Conservation (phyloP, 2,797 vertebrate genomes). For the Monodelphis domestica region DNA sequence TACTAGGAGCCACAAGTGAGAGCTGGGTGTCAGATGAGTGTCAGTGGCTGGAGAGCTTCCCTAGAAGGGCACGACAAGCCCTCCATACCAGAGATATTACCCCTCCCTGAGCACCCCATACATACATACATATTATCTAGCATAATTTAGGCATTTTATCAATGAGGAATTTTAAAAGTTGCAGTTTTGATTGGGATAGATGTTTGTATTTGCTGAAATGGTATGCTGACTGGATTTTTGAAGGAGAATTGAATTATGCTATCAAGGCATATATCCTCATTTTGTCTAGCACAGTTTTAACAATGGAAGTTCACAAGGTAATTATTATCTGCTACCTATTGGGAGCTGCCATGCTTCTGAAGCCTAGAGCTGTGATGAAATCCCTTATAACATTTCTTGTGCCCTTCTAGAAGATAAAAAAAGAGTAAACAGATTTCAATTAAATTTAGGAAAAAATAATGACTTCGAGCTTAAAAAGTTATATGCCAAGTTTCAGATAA, state of each 20-base stretch:
- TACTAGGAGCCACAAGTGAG: no score
- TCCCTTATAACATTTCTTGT: constrained; percentile 23
- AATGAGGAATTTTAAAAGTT: neutral
- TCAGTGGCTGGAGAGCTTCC: no score
- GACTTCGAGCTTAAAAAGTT: constrained; percentile 55
- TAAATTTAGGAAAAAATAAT: constrained; percentile 53
- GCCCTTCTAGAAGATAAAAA: constrained; percentile 1
- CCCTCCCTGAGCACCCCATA: no score
- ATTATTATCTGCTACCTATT: constrained; percentile 55
- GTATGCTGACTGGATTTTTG: neutral
- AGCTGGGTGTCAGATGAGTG: no score
- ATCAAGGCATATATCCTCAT: constrained; percentile 1
- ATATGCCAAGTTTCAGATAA: constrained; percentile 71
- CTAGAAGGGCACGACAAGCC: no score
- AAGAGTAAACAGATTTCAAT: constrained; percentile 48
- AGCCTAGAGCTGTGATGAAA: constrained; percentile 35
- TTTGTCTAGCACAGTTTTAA: constrained; percentile 45
- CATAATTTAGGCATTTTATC: neutral
- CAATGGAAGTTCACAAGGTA: constrained; percentile 44
- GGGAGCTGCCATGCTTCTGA: constrained; percentile 50
- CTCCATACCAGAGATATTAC: no score
- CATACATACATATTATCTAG: no score
- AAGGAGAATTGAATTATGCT: constrained; percentile 4
- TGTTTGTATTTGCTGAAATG: neutral
- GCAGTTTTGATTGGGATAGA: constrained; percentile 35